Evolutionary conservation across 2,797 vertebrate genomes (phyloP).

Genomic region (Centroberyx gerrardi): DNA sequence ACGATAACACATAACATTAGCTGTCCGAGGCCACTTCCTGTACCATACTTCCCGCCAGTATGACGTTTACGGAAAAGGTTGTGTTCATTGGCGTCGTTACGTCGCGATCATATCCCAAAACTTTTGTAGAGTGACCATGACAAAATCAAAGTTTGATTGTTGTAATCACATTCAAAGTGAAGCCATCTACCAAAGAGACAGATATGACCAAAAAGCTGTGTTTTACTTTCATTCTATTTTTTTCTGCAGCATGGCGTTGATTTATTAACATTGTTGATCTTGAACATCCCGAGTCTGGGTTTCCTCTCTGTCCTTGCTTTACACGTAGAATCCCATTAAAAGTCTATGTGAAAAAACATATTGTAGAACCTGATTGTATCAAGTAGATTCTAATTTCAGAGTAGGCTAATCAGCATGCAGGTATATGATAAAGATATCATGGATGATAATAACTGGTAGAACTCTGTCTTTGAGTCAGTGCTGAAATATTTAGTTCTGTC

Average conservation of each 20-base stretch:
- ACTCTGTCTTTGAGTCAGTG: neutral
- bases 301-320: neutral
- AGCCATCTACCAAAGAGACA: too few species aligned
- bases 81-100: conserved; percentile 15
- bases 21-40: conserved; percentile 1
- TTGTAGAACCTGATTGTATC: too few species aligned
- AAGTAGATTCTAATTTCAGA: too few species aligned
- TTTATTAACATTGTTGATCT: conserved; percentile 32
- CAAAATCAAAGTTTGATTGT: neutral
- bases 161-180: fast-evolving
- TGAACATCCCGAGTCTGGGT: conserved; percentile 39
- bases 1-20: neutral
- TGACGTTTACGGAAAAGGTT: conserved; percentile 72
- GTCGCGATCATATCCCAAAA: neutral
- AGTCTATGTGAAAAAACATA: too few species aligned
- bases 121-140: fast-evolving
- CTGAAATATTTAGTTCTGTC: too few species aligned
- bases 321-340: too few species aligned
- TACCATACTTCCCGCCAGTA: conserved; percentile 68
- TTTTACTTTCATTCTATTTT: neutral
- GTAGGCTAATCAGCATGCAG: too few species aligned
- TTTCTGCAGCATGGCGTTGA: neutral
- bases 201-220: too few species aligned
- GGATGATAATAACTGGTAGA: neutral
- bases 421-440: too few species aligned